Evolutionary conservation across 2,888 invertebrate genomes (phyloP).

Genomic region (Pardosa pseudoannulata): DNA sequence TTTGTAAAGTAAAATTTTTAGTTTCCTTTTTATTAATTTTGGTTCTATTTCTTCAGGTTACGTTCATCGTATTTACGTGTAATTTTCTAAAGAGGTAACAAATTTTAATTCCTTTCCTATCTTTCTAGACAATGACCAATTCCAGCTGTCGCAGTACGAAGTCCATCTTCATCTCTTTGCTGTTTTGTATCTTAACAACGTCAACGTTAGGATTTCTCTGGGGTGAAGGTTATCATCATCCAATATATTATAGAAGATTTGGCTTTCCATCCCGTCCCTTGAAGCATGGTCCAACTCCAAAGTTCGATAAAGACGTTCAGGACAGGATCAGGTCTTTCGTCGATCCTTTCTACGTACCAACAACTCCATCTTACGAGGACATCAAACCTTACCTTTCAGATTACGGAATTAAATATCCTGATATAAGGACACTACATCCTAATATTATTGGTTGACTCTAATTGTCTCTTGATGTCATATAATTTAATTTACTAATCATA

Average conservation of each 20-base stretch:
- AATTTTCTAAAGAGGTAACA: too few relatives aligned
- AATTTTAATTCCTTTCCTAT: too few relatives aligned
- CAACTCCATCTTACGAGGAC: constrained; percentile 60
- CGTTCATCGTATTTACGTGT: background rate
- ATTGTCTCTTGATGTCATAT: background rate
- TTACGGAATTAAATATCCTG: constrained; percentile 53
- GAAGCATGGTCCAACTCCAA: constrained; percentile 60
- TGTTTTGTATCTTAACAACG: background rate
- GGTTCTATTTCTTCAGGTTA: background rate
- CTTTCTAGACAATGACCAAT: background rate
- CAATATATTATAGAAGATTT: constrained; percentile 59
- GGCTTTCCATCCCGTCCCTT: constrained; percentile 54
- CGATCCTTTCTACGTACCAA: constrained; percentile 60
- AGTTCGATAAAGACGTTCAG: constrained; percentile 57
- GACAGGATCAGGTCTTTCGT: constrained; percentile 61
- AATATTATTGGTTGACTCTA: constrained; percentile 38
- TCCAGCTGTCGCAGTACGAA: background rate
- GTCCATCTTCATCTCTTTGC: background rate
- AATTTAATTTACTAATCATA: background rate
- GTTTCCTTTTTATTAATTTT: too few relatives aligned
- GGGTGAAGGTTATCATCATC: constrained; percentile 27
- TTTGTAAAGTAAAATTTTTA: too few relatives aligned
- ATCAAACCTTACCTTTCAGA: constrained; percentile 48
- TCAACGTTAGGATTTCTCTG: background rate
- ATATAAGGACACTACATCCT: constrained; percentile 13